Evolutionary conservation across 2,113 vertebrate genomes (phyloP), one percentile per base, ranked within the genome.

Genomic region (Hepsetus odoe): DNA sequence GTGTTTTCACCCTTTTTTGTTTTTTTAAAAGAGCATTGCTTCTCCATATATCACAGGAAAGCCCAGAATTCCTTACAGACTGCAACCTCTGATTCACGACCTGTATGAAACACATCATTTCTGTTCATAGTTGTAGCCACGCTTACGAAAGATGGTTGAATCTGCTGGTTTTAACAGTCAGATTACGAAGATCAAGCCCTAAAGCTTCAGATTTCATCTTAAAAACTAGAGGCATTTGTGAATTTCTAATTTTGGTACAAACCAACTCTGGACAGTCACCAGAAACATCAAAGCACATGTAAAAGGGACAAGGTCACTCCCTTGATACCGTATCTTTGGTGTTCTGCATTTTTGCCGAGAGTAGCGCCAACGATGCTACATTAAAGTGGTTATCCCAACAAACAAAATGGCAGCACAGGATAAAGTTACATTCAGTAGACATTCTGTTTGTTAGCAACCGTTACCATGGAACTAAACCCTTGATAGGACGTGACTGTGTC

Each of bases 361-460:
- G 65, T 58, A 74, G 72, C 79, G 72, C 75, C 79, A n/a, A 46
- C 28, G 30, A 70, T 38, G 76, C 76, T 80, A 80, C 80, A 65
- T 64, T 59, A 33, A 55, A 69, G 53, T 72, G 28, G 30, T 69
- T 61, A 32, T 33, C 38, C 53, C 32, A 59, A 61, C 59, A 64
- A 76, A 46, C 56, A 66, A 64, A 61, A 66, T 51, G 40, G 67
- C 51, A 81, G 51, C 68, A 70, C 28, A 70, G 28, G 42, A 46
- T 56, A 56, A 76, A 69, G 33, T 40, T 80, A 86, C 82, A 86
- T 84, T 86, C 80, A 55, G 75, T 74, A 71, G 70, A 75, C 75
- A 81, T 81, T 81, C 59, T 38, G 74, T 72, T 56, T 35, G 24
- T 61, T 74, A 10, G 42, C 20, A 65, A 79, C 56, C 32, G 24